These are phyloP conservation scores for Mesopsocus fuscifrons DNA, from an alignment of 2,888 invertebrate species.

Conservation along the genomic window DNA sequence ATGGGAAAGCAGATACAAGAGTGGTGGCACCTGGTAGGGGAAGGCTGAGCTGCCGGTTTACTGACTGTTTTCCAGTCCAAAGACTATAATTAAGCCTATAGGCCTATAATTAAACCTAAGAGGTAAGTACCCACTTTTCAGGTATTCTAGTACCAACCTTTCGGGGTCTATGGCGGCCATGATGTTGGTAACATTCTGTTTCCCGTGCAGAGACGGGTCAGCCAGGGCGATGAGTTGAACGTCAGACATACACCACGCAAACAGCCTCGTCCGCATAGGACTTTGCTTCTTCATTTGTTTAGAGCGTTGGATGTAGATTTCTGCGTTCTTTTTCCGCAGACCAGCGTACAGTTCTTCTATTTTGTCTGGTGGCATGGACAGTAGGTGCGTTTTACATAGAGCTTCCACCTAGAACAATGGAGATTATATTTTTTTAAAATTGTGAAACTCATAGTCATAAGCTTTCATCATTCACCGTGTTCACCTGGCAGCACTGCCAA, in stretches of 20 bases:
- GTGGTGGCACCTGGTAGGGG: no score
- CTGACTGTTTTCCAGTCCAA: no score
- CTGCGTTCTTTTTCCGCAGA: constrained; percentile 75
- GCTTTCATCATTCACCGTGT: no score
- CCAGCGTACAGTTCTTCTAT: constrained; percentile 78
- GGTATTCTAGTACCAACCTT: no score
- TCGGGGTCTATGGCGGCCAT: constrained; percentile 73
- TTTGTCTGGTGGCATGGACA: constrained; percentile 58
- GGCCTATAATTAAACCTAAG: no score
- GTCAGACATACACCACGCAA: constrained; percentile 69
- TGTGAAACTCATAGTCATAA: no score
- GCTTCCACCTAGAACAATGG: constrained; percentile 39
- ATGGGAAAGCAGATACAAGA: no score
- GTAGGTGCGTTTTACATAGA: constrained; percentile 60
- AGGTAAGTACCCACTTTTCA: no score
- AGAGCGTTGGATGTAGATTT: constrained; percentile 86
- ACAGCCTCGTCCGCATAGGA: constrained; percentile 52
- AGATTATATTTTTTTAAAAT: no score
- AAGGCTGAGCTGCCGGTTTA: no score
- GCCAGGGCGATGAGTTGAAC: constrained; percentile 59
- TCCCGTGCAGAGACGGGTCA: constrained; percentile 72
- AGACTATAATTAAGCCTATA: no score
- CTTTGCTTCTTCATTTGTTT: constrained; percentile 47
- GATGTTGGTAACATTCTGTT: constrained; percentile 46
- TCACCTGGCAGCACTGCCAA: no score